Base-by-base conservation (phyloP, 2,113 vertebrate species). In the Kobus ellipsiprymnus region DNA sequence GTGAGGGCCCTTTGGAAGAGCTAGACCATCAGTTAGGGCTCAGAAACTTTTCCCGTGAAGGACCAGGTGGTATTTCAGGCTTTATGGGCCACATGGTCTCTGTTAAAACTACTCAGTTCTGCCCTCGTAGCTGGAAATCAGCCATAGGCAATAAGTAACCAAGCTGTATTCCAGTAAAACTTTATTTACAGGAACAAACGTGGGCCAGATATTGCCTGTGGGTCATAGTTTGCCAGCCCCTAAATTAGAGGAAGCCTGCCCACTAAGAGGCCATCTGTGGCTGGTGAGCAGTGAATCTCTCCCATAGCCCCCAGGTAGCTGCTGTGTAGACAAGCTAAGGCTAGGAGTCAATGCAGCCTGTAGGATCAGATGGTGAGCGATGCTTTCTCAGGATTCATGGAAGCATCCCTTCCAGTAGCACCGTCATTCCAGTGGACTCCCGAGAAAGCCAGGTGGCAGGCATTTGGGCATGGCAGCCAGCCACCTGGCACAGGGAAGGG, bases 381-480 rank as follows among this genome's bases (percentile, higher is more conserved):
- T 30, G 25, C 23, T 33, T 36, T 77, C 36, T 48, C 48, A 67
- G 40, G 77, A 30, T 25, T 84, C 21, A 0, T 1, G 1, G 50
- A 48, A 59, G 12, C 4, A 2, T 3, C 5, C 8, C 4, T 81
- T 60, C 21, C 25, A 29, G 3, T 0, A 13, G 13, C 3, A 1
- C 12, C 2, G 0, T 40, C 40, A 6, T 60, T 46, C 50, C 33
- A 3, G 30, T 48, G n/a, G 64, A 36, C 36, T 80, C 36, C 30
- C 1, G 9, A 77, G 81, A 33, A 87, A 92, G 71, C 44, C 14
- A 6, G 87, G 25, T 1, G 2, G 90, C 67, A n/a, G 83, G 19
- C 87, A 12, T 27, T 2, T 1, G 12, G 57, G 48, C 50, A 16
- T 15, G 44, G 36, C 84, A 92, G 14, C 29, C n/a, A 40, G 33